phyloP scores from a whole-genome alignment of 2,888 invertebrate genomes.

The Podotricha telesiphe region DNA sequence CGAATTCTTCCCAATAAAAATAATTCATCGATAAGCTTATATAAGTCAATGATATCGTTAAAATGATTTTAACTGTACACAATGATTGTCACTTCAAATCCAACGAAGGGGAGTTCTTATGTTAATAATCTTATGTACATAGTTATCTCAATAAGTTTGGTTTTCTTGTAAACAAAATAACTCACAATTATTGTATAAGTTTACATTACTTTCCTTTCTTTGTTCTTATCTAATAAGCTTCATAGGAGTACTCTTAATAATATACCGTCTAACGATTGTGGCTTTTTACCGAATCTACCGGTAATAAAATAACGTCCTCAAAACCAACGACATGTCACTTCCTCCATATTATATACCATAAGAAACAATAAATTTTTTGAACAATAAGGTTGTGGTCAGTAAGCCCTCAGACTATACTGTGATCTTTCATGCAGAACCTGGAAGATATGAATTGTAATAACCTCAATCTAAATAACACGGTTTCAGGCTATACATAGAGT shows the following conservation, averaged over 20 bases:
- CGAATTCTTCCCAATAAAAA: no score
- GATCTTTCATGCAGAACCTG: constrained; percentile 62
- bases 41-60: no score
- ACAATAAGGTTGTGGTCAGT: constrained; percentile 65
- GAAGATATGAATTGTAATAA: constrained; percentile 43
- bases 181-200: no score
- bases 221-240: no score
- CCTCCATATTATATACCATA: constrained; percentile 58
- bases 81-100: no score
- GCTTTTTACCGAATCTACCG: constrained; percentile 48
- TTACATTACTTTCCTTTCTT: no score
- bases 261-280: constrained; percentile 31
- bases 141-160: no score
- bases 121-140: no score
- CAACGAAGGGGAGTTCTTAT: no score
- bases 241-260: not conserved
- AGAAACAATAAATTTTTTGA: constrained; percentile 66
- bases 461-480: constrained; percentile 22
- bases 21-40: no score
- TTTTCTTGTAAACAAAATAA: no score
- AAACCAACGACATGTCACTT: constrained; percentile 72
- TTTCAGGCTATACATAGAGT: constrained; percentile 8
- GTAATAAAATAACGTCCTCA: constrained; percentile 68
- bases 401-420: constrained; percentile 61
- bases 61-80: no score